phyloP scores from a whole-genome alignment of 2,113 vertebrate genomes.

The Carassius carassius region DNA sequence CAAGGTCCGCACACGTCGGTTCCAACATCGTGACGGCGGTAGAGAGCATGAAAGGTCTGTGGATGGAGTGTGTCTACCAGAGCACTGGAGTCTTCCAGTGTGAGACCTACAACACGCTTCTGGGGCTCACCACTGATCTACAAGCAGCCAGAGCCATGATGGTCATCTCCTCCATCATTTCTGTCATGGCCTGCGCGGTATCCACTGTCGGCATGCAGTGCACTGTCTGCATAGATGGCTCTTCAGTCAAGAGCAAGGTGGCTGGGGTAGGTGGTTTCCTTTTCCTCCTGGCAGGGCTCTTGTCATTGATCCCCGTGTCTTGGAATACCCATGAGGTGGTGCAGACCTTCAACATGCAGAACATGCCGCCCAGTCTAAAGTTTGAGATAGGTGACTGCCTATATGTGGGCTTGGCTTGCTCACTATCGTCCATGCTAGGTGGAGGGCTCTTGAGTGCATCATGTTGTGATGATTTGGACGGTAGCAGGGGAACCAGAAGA shows the following conservation, averaged over 20 bases:
- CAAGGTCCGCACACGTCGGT: slow-evolving; percentile 86
- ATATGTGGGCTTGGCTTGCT: slow-evolving; percentile 86
- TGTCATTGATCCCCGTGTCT: slow-evolving; percentile 85
- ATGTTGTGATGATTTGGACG: slow-evolving; percentile 69
- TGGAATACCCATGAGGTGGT: slow-evolving; percentile 94
- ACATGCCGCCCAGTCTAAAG: slow-evolving; percentile 83
- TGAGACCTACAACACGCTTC: slow-evolving; percentile 93
- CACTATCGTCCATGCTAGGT: slow-evolving; percentile 83
- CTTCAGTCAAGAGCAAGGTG: slow-evolving; percentile 78
- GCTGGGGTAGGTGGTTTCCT: slow-evolving; percentile 77
- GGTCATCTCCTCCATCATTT: slow-evolving; percentile 88
- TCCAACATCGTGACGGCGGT: slow-evolving; percentile 92
- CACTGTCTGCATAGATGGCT: slow-evolving; percentile 84
- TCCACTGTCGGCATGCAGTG: slow-evolving; percentile 89
- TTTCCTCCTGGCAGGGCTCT: slow-evolving; percentile 84
- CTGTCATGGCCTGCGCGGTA: slow-evolving; percentile 77
- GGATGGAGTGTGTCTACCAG: slow-evolving; percentile 95
- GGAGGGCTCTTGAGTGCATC: slow-evolving; percentile 87
- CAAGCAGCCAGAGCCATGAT: slow-evolving; percentile 92
- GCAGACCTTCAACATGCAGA: slow-evolving; percentile 84
- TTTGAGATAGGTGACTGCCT: slow-evolving; percentile 91
- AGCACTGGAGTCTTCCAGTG: slow-evolving; percentile 97
- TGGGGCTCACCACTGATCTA: slow-evolving; percentile 83
- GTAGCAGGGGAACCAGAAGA: slow-evolving; percentile 54
- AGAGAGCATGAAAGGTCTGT: slow-evolving; percentile 88